phyloP scores from a whole-genome alignment of 2,797 vertebrate species.

The Alcedo atthis region DNA sequence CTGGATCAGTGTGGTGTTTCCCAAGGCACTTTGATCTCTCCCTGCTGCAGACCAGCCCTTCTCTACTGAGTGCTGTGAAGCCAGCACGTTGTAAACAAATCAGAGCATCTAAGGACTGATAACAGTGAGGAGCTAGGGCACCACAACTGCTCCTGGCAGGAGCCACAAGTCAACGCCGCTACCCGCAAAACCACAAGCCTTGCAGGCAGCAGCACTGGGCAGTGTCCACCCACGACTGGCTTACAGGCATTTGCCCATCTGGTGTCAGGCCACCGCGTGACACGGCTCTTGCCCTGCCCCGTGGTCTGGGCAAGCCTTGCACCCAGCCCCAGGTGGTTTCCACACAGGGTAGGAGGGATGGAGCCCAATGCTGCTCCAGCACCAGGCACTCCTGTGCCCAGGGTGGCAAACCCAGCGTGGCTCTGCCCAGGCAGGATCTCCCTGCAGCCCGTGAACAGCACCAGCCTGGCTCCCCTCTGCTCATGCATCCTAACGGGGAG shows the following conservation, averaged over 20 bases:
- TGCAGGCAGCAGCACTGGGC: neutral
- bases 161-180: neutral
- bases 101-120: neutral
- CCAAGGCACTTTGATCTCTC: neutral
- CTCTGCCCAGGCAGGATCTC: neutral
- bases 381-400: neutral
- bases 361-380: neutral
- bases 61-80: neutral
- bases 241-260: fast-evolving
- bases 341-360: fast-evolving
- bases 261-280: fast-evolving
- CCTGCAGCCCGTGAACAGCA: neutral
- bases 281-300: neutral
- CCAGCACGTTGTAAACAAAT: neutral
- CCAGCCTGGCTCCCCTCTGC: neutral
- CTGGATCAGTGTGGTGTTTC: neutral
- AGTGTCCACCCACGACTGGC: fast-evolving
- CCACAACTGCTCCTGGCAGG: neutral
- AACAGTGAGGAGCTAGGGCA: neutral
- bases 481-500: no score
- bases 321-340: fast-evolving
- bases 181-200: neutral
- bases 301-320: fast-evolving
- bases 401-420: fast-evolving
- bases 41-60: neutral